These are phyloP conservation scores for Tyrannus savana DNA, from an alignment of 2,113 vertebrate species.

Conservation along the genomic window DNA sequence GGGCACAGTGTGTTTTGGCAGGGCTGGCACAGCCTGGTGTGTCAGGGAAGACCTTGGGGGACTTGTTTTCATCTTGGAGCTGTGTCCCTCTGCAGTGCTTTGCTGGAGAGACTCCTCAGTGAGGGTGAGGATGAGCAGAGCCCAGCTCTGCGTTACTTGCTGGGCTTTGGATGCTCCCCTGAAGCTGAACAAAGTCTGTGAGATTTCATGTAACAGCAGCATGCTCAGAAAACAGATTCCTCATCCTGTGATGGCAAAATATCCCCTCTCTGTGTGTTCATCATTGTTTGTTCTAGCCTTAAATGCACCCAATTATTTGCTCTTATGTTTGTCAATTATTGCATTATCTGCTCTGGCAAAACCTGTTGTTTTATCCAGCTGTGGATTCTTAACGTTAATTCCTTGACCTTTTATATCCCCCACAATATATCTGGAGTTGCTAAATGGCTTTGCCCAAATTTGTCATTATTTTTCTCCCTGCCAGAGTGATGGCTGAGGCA, in stretches of 20 bases:
- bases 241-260: background rate
- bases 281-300: background rate
- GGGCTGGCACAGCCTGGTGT: accelerated
- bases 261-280: background rate
- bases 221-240: background rate
- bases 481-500: background rate
- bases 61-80: accelerated
- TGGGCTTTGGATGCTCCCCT: background rate
- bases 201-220: background rate
- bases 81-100: background rate
- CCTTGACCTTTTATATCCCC: background rate
- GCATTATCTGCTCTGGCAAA: background rate
- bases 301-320: background rate
- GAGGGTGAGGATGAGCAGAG: background rate
- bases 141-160: accelerated
- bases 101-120: background rate
- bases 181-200: accelerated
- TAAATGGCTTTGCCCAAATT: background rate
- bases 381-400: background rate
- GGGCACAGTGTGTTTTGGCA: background rate
- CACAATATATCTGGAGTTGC: background rate
- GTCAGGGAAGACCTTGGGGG: background rate
- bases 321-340: background rate
- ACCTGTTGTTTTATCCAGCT: background rate
- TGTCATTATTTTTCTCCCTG: background rate